Percentiles rank a stretch among this genome's conserved stretches.
These are phyloP conservation scores for Leucophenga maculata DNA, from an alignment of 2,888 invertebrate genomes.

Conservation along the genomic window DNA sequence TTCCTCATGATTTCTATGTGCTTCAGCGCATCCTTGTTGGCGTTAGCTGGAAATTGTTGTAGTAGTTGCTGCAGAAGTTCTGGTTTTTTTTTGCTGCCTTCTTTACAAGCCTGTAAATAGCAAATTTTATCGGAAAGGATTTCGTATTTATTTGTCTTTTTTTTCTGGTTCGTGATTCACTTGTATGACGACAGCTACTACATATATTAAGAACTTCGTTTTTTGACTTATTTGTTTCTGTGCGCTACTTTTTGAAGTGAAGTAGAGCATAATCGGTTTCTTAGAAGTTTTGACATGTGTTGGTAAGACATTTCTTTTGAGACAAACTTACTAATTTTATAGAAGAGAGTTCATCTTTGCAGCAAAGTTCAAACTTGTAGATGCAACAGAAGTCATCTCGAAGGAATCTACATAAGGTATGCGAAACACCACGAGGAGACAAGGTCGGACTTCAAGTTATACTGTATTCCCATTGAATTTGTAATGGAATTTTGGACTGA, in stretches of 20 bases:
- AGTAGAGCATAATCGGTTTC: not conserved
- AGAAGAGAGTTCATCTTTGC: no score
- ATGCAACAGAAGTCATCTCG: no score
- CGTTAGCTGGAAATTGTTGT: not conserved
- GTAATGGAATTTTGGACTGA: no score
- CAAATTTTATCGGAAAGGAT: constrained; percentile 14
- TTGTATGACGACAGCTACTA: not conserved
- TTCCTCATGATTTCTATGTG: constrained; percentile 52
- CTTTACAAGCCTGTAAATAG: constrained; percentile 18
- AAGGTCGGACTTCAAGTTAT: no score
- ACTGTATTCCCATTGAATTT: no score
- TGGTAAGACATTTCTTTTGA: no score
- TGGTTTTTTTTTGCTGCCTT: not conserved
- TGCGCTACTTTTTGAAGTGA: not conserved
- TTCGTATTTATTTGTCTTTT: not conserved
- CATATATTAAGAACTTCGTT: constrained; percentile 10
- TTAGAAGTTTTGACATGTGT: no score
- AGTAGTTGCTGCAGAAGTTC: not conserved
- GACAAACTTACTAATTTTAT: no score
- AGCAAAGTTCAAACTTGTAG: no score
- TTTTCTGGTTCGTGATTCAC: not conserved
- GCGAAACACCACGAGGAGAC: no score
- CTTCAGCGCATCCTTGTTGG: constrained; percentile 52
- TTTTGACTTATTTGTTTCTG: constrained; percentile 12
- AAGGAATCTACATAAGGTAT: no score